A percentile compares a stretch with the other conserved stretches of the same genome.
Evolutionary conservation across 2,797 vertebrate species (phyloP).

Genomic region (Balearica regulorum): DNA sequence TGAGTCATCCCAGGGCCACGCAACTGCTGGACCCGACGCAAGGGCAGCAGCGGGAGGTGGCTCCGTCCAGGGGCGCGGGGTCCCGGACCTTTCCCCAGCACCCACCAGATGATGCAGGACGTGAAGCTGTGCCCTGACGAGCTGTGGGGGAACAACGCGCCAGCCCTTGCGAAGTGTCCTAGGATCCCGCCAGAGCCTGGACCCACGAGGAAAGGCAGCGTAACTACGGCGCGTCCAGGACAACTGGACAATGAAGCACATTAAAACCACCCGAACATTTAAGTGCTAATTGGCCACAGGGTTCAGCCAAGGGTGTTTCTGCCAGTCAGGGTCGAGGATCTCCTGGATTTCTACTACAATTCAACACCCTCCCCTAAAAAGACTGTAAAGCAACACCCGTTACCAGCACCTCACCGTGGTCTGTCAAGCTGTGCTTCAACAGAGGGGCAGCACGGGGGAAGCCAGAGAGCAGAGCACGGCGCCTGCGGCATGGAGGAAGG

Average conservation of each 20-base stretch:
- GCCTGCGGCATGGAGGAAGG: not conserved
- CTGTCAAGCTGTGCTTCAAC: not conserved
- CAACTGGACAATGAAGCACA: not conserved
- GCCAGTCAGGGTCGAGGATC: not conserved
- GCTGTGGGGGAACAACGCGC: not conserved
- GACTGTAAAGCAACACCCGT: not conserved
- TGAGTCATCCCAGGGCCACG: rapidly evolving
- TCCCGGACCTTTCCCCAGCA: not conserved
- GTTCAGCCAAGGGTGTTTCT: not conserved
- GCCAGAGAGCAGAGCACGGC: not conserved
- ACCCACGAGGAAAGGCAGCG: not conserved
- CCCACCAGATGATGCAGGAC: not conserved
- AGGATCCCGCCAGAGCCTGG: not conserved
- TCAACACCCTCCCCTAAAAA: not conserved
- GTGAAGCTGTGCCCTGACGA: not conserved
- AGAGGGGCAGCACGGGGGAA: not conserved
- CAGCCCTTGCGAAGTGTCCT: not conserved
- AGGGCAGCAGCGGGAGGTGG: not conserved
- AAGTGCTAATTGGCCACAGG: not conserved
- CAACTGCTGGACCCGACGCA: rapidly evolving
- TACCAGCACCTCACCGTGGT: rapidly evolving
- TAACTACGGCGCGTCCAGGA: not conserved
- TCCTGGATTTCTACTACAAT: not conserved
- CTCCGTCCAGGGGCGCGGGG: rapidly evolving
- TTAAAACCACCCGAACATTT: not conserved